Percentiles rank a stretch among this genome's conserved stretches.
Conservation (phyloP, 2,797 vertebrate species). For the Megaceryle alcyon region DNA sequence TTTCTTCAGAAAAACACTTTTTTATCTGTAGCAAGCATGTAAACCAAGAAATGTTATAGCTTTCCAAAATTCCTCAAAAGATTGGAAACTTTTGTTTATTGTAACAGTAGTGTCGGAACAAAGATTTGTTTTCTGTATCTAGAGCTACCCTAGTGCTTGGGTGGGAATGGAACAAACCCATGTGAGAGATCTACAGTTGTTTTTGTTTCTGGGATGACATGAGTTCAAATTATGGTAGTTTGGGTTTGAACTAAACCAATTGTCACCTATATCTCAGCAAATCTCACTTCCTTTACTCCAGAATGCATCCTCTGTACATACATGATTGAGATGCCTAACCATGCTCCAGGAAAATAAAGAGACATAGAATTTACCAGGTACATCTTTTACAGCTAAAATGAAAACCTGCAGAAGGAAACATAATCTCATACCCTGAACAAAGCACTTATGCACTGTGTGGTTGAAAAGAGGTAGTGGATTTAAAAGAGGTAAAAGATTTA, state of each 20-base stretch:
- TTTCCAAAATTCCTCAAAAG: conserved; percentile 5
- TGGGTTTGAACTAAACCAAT: neutral
- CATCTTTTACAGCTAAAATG: neutral
- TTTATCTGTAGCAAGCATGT: neutral
- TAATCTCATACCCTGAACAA: neutral
- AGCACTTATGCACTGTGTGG: neutral
- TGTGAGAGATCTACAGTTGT: neutral
- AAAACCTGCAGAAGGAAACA: neutral
- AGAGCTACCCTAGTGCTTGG: neutral
- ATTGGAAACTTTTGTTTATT: neutral
- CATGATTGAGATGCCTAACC: neutral
- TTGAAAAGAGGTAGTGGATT: neutral
- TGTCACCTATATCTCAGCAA: neutral
- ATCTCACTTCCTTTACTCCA: neutral
- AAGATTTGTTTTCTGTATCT: conserved; percentile 1
- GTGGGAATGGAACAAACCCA: neutral
- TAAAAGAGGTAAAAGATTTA: neutral
- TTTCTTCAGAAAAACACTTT: neutral
- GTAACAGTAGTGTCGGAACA: neutral
- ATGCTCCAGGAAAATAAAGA: neutral
- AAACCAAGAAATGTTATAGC: neutral
- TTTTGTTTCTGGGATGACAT: neutral
- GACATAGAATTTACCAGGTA: neutral
- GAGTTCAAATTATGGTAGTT: neutral
- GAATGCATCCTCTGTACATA: neutral